Conservation (phyloP, 2,888 invertebrate species). For the Brenthis ino region DNA sequence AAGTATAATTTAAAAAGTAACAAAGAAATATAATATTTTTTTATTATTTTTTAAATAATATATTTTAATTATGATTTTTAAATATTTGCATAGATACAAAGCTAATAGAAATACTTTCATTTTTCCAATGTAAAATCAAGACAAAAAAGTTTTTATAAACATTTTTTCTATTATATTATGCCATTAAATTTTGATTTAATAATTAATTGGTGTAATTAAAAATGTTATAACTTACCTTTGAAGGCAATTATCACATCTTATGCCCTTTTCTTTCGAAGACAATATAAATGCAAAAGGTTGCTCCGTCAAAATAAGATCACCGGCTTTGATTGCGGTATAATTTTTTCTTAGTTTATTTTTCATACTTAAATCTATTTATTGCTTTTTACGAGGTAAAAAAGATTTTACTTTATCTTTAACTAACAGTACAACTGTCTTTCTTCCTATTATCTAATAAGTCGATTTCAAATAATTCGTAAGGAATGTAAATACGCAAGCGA, state of each 20-base stretch:
- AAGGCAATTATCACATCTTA: constrained; percentile 90
- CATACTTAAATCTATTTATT: constrained; percentile 53
- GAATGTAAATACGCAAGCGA: constrained; percentile 50
- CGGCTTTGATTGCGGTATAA: constrained; percentile 78
- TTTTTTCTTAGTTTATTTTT: constrained; percentile 71
- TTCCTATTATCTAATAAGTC: constrained; percentile 28
- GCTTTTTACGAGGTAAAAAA: constrained; percentile 11
- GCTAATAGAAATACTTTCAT: no score
- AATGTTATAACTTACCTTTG: constrained; percentile 81
- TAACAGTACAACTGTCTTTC: constrained; percentile 1
- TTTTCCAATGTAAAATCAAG: no score
- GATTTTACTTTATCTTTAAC: background rate
- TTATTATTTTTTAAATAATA: no score
- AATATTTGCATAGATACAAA: no score
- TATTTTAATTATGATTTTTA: no score
- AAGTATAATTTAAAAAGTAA: no score
- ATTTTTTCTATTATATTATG: background rate
- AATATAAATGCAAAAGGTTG: constrained; percentile 89
- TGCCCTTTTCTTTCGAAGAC: constrained; percentile 86
- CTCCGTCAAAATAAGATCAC: constrained; percentile 86
- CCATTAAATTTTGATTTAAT: no score
- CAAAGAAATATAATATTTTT: no score
- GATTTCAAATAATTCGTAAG: constrained; percentile 25
- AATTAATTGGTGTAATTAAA: background rate
- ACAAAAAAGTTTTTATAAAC: background rate